Percentiles rank a stretch among this genome's conserved stretches.
Evolutionary conservation across 2,113 vertebrate species (phyloP).

Genomic region (Bujurquina vittata): DNA sequence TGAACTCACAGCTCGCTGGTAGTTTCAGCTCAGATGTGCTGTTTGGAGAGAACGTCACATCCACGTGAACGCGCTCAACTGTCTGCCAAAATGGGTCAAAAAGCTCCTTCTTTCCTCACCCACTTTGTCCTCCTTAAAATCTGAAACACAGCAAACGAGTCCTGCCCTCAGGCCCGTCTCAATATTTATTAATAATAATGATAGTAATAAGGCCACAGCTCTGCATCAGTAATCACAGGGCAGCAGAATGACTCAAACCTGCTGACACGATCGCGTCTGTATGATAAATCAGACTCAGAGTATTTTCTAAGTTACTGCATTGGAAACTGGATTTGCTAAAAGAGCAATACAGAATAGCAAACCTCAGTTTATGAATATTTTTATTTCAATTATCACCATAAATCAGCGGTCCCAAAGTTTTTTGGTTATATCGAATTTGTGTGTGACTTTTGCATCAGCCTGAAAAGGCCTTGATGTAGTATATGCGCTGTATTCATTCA

Average conservation of each 20-base stretch:
- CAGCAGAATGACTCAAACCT: not conserved
- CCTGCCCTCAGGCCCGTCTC: not conserved
- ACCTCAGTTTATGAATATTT: not conserved
- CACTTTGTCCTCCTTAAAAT: not conserved
- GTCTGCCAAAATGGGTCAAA: not conserved
- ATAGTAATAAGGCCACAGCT: too few relatives aligned
- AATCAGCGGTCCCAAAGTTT: not conserved
- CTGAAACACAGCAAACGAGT: not conserved
- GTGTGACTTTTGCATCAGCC: not conserved
- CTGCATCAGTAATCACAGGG: not conserved
- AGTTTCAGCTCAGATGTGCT: too few relatives aligned
- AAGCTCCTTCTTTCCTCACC: conserved; percentile 12
- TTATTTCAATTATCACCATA: not conserved
- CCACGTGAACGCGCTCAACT: too few relatives aligned
- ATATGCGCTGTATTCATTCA: not conserved
- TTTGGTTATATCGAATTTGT: not conserved
- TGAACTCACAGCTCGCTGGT: too few relatives aligned
- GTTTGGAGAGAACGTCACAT: too few relatives aligned
- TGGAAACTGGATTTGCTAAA: not conserved
- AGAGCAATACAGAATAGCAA: not conserved
- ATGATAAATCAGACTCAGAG: not conserved
- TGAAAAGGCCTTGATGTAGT: not conserved
- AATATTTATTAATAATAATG: too few relatives aligned
- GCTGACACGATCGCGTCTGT: not conserved
- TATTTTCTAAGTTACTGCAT: not conserved